phyloP scores from a whole-genome alignment of 2,797 vertebrate genomes.

The Orientallactaga sibirica region DNA sequence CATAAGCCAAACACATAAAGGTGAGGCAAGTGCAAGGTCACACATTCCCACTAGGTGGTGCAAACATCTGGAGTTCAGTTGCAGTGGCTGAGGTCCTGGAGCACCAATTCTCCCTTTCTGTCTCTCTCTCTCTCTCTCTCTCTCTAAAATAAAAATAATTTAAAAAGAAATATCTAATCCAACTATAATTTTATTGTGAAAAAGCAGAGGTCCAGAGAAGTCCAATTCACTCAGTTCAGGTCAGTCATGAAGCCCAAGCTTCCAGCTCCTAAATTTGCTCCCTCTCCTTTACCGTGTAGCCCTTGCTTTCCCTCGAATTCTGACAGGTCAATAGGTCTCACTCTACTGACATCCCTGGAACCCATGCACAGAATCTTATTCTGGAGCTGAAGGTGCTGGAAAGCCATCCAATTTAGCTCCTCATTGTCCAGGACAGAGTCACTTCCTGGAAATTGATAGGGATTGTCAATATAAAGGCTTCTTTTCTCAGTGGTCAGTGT shows the following conservation, averaged over 20 bases:
- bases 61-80: too few species aligned
- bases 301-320: not conserved
- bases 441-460: not conserved
- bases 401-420: not conserved
- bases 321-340: not conserved
- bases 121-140: too few species aligned
- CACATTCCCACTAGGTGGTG: too few species aligned
- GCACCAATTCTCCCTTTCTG: too few species aligned
- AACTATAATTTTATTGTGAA: not conserved
- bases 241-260: too few species aligned
- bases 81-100: too few species aligned
- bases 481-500: not conserved
- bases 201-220: not conserved
- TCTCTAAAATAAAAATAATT: too few species aligned
- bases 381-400: accelerated
- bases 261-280: not conserved
- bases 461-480: not conserved
- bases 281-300: accelerated
- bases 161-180: not conserved
- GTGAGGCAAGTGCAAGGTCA: too few species aligned
- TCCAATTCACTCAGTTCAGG: not conserved
- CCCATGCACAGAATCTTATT: not conserved
- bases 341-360: not conserved
- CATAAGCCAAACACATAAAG: too few species aligned
- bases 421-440: not conserved